Conservation (phyloP, 2,113 vertebrate genomes). For the Cynopterus brachyotis region DNA sequence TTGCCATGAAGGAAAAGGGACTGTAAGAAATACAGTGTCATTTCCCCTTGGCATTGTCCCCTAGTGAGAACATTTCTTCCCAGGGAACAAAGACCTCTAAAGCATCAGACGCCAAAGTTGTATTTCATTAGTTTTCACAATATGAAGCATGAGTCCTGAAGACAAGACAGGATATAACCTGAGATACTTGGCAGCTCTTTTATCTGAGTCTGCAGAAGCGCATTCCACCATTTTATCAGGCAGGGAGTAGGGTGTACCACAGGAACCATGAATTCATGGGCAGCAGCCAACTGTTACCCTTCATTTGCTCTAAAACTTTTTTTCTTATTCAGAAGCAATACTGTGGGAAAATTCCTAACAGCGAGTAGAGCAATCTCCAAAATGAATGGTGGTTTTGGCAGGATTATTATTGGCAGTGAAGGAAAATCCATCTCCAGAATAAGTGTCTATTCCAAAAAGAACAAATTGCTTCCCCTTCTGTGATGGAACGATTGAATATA, state of each 20-base stretch:
- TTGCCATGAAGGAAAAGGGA: background rate
- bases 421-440: background rate
- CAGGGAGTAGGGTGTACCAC: fast-evolving
- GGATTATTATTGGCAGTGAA: background rate
- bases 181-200: background rate
- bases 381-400: background rate
- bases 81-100: background rate
- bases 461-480: conserved; percentile 8
- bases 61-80: background rate
- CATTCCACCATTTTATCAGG: background rate
- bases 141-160: background rate
- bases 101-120: background rate
- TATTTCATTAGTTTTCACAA: background rate
- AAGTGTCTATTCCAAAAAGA: background rate
- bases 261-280: background rate
- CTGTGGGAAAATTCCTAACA: background rate
- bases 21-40: background rate
- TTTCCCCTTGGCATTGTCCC: background rate
- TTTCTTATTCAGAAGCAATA: background rate
- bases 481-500: background rate
- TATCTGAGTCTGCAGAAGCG: background rate
- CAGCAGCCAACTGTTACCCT: background rate
- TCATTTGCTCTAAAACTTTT: background rate
- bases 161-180: background rate
- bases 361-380: background rate